Conservation (phyloP, 2,888 invertebrate species). For the Prosopocoilus inquinatus region DNA sequence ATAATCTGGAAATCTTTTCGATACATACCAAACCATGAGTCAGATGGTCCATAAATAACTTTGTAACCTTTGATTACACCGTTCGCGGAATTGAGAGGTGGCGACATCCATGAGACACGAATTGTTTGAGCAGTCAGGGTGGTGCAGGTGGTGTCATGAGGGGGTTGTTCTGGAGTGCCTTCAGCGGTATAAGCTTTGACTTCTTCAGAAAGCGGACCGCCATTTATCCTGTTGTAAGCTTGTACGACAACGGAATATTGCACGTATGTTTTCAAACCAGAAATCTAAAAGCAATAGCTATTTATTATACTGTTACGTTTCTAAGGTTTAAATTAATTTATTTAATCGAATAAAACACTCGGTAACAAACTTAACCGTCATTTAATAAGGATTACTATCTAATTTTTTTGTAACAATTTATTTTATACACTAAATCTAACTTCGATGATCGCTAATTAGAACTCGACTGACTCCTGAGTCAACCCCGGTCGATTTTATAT, state of each 20-base stretch:
- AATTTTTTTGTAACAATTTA: too few relatives aligned
- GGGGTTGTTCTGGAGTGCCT: conserved; percentile 89
- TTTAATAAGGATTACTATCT: too few relatives aligned
- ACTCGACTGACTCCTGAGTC: too few relatives aligned
- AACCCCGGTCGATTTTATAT: too few relatives aligned
- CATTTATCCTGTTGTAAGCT: conserved; percentile 91
- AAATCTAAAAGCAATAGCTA: conserved; percentile 28
- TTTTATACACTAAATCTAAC: too few relatives aligned
- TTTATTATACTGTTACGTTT: background rate
- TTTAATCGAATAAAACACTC: too few relatives aligned
- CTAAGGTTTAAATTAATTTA: too few relatives aligned
- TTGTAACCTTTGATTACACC: conserved; percentile 96
- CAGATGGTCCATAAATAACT: conserved; percentile 87
- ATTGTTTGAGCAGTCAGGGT: conserved; percentile 93
- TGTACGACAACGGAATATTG: conserved; percentile 95
- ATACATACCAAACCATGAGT: conserved; percentile 85
- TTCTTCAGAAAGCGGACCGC: conserved; percentile 88
- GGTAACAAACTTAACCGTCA: too few relatives aligned
- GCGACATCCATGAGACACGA: conserved; percentile 91
- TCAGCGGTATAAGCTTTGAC: conserved; percentile 91
- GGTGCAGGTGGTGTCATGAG: conserved; percentile 88
- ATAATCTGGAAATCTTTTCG: background rate
- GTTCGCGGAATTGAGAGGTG: conserved; percentile 87
- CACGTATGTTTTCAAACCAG: conserved; percentile 74
- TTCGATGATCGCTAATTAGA: too few relatives aligned